Evolutionary conservation across 2,888 invertebrate genomes (phyloP).

Genomic region (Anorthoa munda): DNA sequence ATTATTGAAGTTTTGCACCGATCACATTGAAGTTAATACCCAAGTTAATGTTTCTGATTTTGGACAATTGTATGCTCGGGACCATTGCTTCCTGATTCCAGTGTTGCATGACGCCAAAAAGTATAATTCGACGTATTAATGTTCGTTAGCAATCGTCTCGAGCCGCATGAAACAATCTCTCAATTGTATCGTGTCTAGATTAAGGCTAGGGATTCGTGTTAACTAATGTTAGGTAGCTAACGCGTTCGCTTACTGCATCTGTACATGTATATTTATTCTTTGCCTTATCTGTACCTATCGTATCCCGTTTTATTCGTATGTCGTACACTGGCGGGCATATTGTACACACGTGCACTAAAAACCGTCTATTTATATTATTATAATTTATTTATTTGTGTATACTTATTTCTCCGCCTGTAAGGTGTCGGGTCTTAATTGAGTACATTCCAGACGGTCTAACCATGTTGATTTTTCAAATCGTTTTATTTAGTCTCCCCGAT

Average conservation of each 20-base stretch:
- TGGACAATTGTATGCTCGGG: constrained; percentile 61
- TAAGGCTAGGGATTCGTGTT: constrained; percentile 89
- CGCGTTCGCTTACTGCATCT: constrained; percentile 86
- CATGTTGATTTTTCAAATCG: constrained; percentile 84
- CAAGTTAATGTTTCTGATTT: constrained; percentile 77
- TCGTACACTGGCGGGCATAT: constrained; percentile 55
- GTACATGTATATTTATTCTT: constrained; percentile 76
- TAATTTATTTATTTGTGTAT: constrained; percentile 75
- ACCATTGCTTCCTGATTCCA: constrained; percentile 47
- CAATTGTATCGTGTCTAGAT: constrained; percentile 83
- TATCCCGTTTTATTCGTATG: constrained; percentile 63
- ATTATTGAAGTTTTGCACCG: constrained; percentile 78
- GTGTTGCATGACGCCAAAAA: constrained; percentile 30
- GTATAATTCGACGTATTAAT: constrained; percentile 15
- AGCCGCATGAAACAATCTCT: constrained; percentile 50
- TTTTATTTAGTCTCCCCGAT: constrained; percentile 66
- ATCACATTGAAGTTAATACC: constrained; percentile 73
- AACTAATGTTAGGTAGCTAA: constrained; percentile 88
- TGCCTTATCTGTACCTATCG: constrained; percentile 71
- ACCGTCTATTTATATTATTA: constrained; percentile 68
- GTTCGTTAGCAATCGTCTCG: constrained; percentile 49
- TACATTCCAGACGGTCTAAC: constrained; percentile 90
- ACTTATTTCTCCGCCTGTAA: constrained; percentile 87
- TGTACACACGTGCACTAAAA: constrained; percentile 27
- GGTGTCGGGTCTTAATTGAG: constrained; percentile 88